Evolutionary conservation across 1,140 invertebrate genomes (phyloP).

Genomic region (Centruroides vittatus): DNA sequence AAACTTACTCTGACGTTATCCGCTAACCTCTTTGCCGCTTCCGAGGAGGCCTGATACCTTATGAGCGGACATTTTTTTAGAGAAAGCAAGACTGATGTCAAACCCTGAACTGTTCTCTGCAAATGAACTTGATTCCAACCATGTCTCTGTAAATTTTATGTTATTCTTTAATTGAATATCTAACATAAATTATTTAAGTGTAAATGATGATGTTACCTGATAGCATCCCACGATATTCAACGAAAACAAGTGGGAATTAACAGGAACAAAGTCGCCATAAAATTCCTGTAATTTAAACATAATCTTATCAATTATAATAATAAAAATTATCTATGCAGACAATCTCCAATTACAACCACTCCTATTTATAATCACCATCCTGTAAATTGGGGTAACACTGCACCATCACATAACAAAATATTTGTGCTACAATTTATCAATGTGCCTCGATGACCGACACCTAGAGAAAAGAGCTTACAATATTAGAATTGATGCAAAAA

Average conservation of each 20-base stretch:
- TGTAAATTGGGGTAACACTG: too few species aligned
- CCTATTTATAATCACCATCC: too few species aligned
- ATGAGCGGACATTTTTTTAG: constrained; percentile 82
- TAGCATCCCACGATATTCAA: constrained; percentile 36
- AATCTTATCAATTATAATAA: too few species aligned
- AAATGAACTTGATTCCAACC: constrained; percentile 59
- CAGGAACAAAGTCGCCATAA: constrained; percentile 85
- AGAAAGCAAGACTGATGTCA: constrained; percentile 75
- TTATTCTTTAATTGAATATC: too few species aligned
- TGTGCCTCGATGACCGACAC: too few species aligned
- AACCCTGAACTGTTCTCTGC: constrained; percentile 64
- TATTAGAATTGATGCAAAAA: too few species aligned
- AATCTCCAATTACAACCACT: too few species aligned
- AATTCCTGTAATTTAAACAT: constrained; percentile 50
- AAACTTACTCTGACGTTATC: constrained; percentile 49
- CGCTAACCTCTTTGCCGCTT: constrained; percentile 67
- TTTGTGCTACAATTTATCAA: too few species aligned
- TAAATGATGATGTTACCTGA: constrained; percentile 22
- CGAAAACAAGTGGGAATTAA: constrained; percentile 74
- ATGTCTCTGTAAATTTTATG: constrained; percentile 35
- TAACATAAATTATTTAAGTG: too few species aligned
- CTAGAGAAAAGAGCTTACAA: too few species aligned
- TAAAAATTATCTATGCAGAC: too few species aligned
- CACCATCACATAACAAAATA: too few species aligned
- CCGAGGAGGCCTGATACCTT: constrained; percentile 78